phyloP scores from a whole-genome alignment of 2,888 invertebrate species.

The Lacanobia oleracea region DNA sequence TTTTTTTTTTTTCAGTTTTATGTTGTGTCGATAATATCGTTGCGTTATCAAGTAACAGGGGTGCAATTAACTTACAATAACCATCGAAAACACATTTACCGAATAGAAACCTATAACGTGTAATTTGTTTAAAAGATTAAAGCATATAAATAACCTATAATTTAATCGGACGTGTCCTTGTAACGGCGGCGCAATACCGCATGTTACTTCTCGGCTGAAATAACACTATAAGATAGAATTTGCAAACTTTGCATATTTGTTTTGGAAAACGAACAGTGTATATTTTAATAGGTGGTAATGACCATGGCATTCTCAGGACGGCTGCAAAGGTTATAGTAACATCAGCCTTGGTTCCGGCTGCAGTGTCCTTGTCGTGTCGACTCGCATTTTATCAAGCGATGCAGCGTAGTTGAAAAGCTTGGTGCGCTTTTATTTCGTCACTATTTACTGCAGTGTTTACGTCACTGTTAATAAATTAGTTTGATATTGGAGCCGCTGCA shows the following conservation, averaged over 20 bases:
- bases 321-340: conserved; percentile 31
- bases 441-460: conserved; percentile 55
- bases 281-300: conserved; percentile 35
- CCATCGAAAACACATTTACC: conserved; percentile 9
- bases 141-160: conserved; percentile 1
- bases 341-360: conserved; percentile 60
- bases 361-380: conserved; percentile 68
- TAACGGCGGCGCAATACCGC: conserved; percentile 13
- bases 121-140: conserved; percentile 17
- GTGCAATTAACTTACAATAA: conserved; percentile 14
- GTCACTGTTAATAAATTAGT: conserved; percentile 51
- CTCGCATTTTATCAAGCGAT: conserved; percentile 57
- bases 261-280: conserved; percentile 24
- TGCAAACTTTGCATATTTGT: conserved; percentile 18
- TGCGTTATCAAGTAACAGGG: neutral
- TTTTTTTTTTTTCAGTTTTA: neutral
- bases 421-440: conserved; percentile 47
- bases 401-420: conserved; percentile 46
- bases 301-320: conserved; percentile 50
- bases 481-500: conserved; percentile 28
- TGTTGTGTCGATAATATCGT: neutral
- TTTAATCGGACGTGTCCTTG: conserved; percentile 28
- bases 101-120: neutral
- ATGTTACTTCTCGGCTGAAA: conserved; percentile 13
- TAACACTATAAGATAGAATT: conserved; percentile 23